Conservation (phyloP, 2,113 vertebrate species). For the Tenrec ecaudatus region DNA sequence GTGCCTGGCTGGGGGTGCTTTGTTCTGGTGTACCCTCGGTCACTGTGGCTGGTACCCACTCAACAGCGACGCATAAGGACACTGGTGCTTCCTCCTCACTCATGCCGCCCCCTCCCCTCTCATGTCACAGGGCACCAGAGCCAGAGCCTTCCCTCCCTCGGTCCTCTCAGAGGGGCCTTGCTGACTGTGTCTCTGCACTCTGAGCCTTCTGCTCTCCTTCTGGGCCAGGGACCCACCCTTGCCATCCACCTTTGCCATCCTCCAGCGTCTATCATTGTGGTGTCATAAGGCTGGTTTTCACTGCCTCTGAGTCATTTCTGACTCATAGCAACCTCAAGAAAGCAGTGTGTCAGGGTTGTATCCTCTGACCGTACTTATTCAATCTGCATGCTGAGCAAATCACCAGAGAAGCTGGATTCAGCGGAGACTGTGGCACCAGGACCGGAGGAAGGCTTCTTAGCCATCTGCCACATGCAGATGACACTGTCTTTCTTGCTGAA, state of each 20-base stretch:
- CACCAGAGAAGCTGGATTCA: no score
- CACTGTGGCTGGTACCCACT: not conserved
- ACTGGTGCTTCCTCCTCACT: not conserved
- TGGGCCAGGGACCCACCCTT: not conserved
- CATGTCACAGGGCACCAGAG: not conserved
- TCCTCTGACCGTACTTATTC: no score
- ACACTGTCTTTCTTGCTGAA: no score
- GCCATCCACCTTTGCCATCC: not conserved
- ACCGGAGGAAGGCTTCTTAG: no score
- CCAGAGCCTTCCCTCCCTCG: not conserved
- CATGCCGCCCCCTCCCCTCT: no score
- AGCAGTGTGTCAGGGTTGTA: no score
- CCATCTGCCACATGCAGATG: no score
- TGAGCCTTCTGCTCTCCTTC: accelerated
- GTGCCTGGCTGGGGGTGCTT: not conserved
- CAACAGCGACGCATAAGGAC: not conserved
- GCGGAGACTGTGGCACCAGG: no score
- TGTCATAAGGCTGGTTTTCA: not conserved
- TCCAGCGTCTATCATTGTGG: not conserved
- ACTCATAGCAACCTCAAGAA: no score
- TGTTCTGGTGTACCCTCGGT: not conserved
- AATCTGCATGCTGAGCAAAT: no score
- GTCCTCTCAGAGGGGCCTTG: not conserved
- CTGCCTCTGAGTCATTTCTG: no score
- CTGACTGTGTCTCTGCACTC: accelerated